These are phyloP conservation scores for Troides aeacus DNA, from an alignment of 2,888 invertebrate species.

Conservation along the genomic window DNA sequence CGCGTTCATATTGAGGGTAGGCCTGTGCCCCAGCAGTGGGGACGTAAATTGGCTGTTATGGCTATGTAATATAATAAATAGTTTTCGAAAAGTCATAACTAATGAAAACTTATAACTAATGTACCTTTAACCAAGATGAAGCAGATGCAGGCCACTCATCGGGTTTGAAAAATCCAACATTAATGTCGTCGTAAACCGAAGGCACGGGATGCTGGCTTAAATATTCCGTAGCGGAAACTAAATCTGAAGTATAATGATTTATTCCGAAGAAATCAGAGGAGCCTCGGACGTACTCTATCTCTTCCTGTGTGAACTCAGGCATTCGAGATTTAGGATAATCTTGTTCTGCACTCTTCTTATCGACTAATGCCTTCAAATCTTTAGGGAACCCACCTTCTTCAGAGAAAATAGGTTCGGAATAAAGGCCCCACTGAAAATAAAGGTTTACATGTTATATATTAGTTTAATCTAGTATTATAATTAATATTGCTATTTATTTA, in stretches of 20 bases:
- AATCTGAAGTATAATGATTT: constrained; percentile 82
- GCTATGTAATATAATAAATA: too few species aligned
- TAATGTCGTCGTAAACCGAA: constrained; percentile 47
- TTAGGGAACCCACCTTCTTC: constrained; percentile 55
- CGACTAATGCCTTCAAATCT: constrained; percentile 63
- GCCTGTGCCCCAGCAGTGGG: too few species aligned
- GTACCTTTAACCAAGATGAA: constrained; percentile 53
- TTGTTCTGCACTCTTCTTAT: constrained; percentile 50
- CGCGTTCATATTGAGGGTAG: too few species aligned
- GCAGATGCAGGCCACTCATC: constrained; percentile 49
- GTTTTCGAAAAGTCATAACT: too few species aligned
- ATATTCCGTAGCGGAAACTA: constrained; percentile 45
- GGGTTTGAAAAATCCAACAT: constrained; percentile 36
- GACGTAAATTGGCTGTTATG: too few species aligned
- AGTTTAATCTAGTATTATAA: too few species aligned
- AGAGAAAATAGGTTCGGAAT: constrained; percentile 67
- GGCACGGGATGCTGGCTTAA: constrained; percentile 40
- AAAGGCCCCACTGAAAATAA: constrained; percentile 60
- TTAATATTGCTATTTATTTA: too few species aligned
- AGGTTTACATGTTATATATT: too few species aligned
- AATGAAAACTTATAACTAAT: neutral
- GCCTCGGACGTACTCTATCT: constrained; percentile 47
- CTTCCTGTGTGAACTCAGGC: constrained; percentile 32
- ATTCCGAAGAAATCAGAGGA: constrained; percentile 74
- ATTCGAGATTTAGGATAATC: constrained; percentile 45